Evolutionary conservation across 2,888 invertebrate species (phyloP).

Genomic region (Hypomecis punctinalis): DNA sequence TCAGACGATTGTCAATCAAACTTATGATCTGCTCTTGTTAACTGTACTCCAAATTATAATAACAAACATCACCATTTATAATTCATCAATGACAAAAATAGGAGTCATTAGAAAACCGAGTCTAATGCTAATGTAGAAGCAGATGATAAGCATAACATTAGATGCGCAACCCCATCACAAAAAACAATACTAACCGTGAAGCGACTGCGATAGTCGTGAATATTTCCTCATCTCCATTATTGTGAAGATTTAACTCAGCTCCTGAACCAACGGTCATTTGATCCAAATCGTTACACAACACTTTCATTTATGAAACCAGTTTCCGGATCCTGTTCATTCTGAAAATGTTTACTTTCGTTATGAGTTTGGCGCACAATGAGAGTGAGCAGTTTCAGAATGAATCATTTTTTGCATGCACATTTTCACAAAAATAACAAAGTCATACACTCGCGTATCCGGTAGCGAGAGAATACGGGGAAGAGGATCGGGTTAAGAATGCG

Average conservation of each 20-base stretch:
- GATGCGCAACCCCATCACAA: constrained; percentile 33
- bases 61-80: background rate
- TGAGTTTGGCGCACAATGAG: constrained; percentile 60
- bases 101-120: constrained; percentile 22
- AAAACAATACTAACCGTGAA: constrained; percentile 70
- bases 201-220: constrained; percentile 76
- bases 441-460: constrained; percentile 57
- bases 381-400: constrained; percentile 50
- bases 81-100: constrained; percentile 19
- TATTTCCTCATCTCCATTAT: constrained; percentile 79
- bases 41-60: background rate
- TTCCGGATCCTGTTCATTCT: constrained; percentile 69
- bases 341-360: constrained; percentile 73
- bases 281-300: constrained; percentile 75
- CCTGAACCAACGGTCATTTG: constrained; percentile 63
- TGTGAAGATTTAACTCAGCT: constrained; percentile 61
- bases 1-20: constrained; percentile 13
- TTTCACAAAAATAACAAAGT: constrained; percentile 55
- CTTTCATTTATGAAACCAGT: constrained; percentile 74
- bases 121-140: constrained; percentile 29
- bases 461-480: constrained; percentile 56
- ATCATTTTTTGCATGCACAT: constrained; percentile 47
- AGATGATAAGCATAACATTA: constrained; percentile 33
- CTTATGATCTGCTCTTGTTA: constrained; percentile 1
- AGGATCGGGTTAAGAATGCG: constrained; percentile 76